A percentile compares a stretch with the other conserved stretches of the same genome.
Conservation (phyloP, 2,888 invertebrate genomes). For the Pseudanteris insignis region DNA sequence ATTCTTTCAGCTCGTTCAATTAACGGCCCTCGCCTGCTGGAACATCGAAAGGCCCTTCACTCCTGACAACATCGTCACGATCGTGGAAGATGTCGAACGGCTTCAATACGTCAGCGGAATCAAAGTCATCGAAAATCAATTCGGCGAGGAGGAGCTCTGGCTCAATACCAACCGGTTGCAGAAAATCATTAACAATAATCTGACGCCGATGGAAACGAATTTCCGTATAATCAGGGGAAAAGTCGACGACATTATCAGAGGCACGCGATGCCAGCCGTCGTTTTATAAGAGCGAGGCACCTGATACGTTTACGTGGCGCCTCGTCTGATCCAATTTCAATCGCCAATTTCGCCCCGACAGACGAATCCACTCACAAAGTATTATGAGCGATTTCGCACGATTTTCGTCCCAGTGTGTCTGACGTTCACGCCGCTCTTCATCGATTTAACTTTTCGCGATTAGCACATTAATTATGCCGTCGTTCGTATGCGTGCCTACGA, state of each 20-base stretch:
- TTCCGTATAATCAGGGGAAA: constrained; percentile 59
- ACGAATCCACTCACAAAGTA: no score
- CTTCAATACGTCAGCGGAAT: constrained; percentile 64
- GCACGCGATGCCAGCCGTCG: constrained; percentile 59
- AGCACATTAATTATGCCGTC: no score
- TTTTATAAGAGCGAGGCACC: constrained; percentile 43
- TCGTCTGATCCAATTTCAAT: no score
- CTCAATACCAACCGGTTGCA: constrained; percentile 64
- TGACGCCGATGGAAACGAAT: constrained; percentile 57
- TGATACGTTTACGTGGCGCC: constrained; percentile 53
- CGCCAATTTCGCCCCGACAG: no score
- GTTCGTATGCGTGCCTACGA: no score
- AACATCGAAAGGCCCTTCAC: constrained; percentile 63
- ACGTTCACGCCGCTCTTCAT: no score
- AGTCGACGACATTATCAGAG: constrained; percentile 60
- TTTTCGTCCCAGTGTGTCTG: no score
- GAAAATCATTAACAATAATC: constrained; percentile 60
- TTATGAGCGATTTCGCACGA: no score
- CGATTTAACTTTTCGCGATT: no score
- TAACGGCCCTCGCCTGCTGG: constrained; percentile 65
- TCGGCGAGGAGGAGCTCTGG: constrained; percentile 62
- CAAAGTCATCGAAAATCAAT: constrained; percentile 57
- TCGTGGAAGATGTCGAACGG: constrained; percentile 56
- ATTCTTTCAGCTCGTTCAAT: constrained; percentile 65
- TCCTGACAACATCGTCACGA: constrained; percentile 58